A percentile compares a stretch with the other conserved stretches of the same genome.
phyloP scores from a whole-genome alignment of 2,888 invertebrate species.

The Bursaphelenchus okinawaensis region DNA sequence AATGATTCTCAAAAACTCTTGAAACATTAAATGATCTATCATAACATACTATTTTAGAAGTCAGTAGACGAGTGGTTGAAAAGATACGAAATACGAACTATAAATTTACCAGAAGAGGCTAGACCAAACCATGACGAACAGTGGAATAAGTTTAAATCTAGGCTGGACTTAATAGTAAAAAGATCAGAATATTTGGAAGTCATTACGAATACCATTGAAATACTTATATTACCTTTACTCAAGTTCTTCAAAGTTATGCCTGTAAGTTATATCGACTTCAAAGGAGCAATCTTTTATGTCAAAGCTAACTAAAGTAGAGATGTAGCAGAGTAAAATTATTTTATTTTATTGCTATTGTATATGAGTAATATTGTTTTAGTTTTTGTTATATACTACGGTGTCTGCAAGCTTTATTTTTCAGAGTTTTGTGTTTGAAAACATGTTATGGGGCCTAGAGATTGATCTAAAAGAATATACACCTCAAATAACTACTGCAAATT shows the following conservation, averaged over 20 bases:
- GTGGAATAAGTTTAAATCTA: constrained; percentile 7
- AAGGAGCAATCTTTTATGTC: no score
- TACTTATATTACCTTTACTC: background rate
- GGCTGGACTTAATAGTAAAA: constrained; percentile 4
- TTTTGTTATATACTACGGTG: no score
- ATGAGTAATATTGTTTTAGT: no score
- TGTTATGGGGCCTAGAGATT: constrained; percentile 3
- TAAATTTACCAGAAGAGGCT: constrained; percentile 11
- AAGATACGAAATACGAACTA: constrained; percentile 25
- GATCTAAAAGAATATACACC: constrained; percentile 21
- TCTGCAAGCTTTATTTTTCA: no score
- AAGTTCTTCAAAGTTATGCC: background rate
- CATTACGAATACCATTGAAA: constrained; percentile 20
- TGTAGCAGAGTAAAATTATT: no score
- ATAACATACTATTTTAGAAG: constrained; percentile 10
- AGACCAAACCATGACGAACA: background rate
- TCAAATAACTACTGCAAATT: constrained; percentile 24
- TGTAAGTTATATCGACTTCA: background rate
- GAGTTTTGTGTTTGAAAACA: background rate
- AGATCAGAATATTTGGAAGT: constrained; percentile 26
- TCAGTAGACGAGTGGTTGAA: constrained; percentile 19
- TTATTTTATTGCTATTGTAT: no score
- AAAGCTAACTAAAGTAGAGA: no score
- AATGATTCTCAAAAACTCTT: no score
- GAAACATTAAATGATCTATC: background rate